These are phyloP conservation scores for Calliopsis andreniformis DNA, from an alignment of 1,140 invertebrate genomes.

Conservation along the genomic window DNA sequence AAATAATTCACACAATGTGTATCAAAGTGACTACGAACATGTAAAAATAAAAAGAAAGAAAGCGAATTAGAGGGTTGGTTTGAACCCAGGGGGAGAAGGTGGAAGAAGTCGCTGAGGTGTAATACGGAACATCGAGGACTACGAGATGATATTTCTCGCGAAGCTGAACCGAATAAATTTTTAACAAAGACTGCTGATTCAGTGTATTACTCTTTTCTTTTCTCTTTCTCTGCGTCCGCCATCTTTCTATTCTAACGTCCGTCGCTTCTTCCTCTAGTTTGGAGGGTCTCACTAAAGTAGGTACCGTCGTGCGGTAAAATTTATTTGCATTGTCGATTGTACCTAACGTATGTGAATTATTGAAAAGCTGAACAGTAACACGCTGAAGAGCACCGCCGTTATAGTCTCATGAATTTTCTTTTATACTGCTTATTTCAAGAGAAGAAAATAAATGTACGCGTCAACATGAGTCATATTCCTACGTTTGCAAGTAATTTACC, in stretches of 20 bases:
- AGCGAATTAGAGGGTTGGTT: conserved; percentile 13
- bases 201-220: conserved; percentile 51
- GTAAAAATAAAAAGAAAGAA: conserved; percentile 46
- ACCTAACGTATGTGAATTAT: conserved; percentile 29
- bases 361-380: not conserved
- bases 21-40: conserved; percentile 32
- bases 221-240: conserved; percentile 34
- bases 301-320: conserved; percentile 8
- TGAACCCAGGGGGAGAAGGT: conserved; percentile 31
- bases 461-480: too few species aligned
- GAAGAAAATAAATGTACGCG: too few species aligned
- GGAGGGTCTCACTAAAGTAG: not conserved
- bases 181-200: conserved; percentile 72
- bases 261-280: conserved; percentile 20
- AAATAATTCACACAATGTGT: too few species aligned
- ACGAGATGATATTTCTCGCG: conserved; percentile 64
- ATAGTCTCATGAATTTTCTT: not conserved
- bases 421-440: not conserved
- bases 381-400: conserved; percentile 1
- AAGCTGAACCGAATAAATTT: conserved; percentile 70
- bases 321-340: conserved; percentile 32
- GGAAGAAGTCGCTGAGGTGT: conserved; percentile 49
- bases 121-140: conserved; percentile 59
- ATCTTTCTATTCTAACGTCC: conserved; percentile 35
- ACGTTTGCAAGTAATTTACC: too few species aligned